phyloP scores from a whole-genome alignment of 2,888 invertebrate genomes.

The Anoncus sp. region DNA sequence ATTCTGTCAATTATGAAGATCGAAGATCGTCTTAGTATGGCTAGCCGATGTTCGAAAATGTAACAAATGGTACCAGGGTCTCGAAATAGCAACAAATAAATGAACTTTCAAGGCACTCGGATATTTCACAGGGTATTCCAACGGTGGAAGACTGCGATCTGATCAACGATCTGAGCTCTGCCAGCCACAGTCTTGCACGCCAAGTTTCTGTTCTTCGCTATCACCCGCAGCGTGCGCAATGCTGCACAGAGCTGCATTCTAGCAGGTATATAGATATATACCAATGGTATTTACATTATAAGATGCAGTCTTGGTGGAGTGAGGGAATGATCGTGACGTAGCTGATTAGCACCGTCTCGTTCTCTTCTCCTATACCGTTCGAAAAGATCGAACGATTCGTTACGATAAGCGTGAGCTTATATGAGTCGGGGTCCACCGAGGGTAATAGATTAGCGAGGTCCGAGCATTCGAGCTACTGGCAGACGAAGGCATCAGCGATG shows the following conservation, averaged over 20 bases:
- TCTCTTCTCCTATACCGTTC: slow-evolving; percentile 72
- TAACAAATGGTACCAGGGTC: slow-evolving; percentile 33
- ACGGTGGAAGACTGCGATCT: slow-evolving; percentile 40
- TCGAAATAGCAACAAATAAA: slow-evolving; percentile 48
- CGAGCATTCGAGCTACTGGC: slow-evolving; percentile 46
- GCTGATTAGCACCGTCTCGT: slow-evolving; percentile 78
- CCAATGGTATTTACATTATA: slow-evolving; percentile 28
- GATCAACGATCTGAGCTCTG: slow-evolving; percentile 45
- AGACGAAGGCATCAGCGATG: slow-evolving; percentile 31
- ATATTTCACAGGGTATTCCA: slow-evolving; percentile 38
- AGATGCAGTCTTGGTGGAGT: slow-evolving; percentile 51
- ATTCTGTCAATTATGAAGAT: slow-evolving; percentile 52
- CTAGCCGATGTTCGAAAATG: slow-evolving; percentile 12
- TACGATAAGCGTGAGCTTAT: slow-evolving; percentile 76
- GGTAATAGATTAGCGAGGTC: slow-evolving; percentile 79
- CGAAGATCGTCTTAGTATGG: slow-evolving; percentile 14
- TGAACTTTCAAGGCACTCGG: slow-evolving; percentile 43
- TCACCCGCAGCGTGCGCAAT: slow-evolving; percentile 36
- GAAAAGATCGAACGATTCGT: slow-evolving; percentile 70
- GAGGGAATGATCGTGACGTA: slow-evolving; percentile 61
- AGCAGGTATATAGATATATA: slow-evolving; percentile 26
- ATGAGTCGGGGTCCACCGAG: slow-evolving; percentile 77
- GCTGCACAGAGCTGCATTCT: slow-evolving; percentile 12
- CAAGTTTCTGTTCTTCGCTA: slow-evolving; percentile 28
- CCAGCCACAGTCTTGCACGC: slow-evolving; percentile 45